Evolutionary conservation across 2,888 invertebrate species (phyloP).

Genomic region (Drosophila siamana): DNA sequence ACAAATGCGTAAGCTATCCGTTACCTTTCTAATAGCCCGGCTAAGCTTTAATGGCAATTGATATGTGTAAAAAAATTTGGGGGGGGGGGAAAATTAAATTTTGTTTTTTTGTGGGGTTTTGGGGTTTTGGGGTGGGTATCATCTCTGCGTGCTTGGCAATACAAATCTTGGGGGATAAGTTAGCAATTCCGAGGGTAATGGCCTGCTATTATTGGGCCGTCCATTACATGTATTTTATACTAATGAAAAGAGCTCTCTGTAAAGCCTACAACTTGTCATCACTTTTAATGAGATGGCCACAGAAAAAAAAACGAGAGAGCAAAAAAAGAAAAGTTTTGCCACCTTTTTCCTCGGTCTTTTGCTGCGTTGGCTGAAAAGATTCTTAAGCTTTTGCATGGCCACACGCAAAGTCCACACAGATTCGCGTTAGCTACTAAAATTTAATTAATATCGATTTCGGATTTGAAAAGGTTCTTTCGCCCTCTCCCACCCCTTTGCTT

Average conservation of each 20-base stretch:
- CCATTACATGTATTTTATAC: constrained; percentile 47
- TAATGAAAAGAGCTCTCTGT: constrained; percentile 46
- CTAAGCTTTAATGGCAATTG: constrained; percentile 9
- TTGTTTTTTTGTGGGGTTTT: too few relatives aligned
- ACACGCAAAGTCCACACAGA: constrained; percentile 50
- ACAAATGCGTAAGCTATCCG: background rate
- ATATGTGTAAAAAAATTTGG: too few relatives aligned
- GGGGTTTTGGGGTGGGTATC: too few relatives aligned
- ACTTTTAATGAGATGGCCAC: constrained; percentile 77
- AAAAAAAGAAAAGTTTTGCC: constrained; percentile 51
- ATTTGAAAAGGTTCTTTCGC: constrained; percentile 70
- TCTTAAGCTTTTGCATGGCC: constrained; percentile 53
- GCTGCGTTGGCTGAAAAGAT: constrained; percentile 15
- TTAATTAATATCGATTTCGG: constrained; percentile 82
- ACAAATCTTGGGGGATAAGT: constrained; percentile 24
- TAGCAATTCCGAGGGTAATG: constrained; percentile 12
- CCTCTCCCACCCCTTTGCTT: background rate
- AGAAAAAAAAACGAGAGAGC: constrained; percentile 34
- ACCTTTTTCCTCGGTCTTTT: constrained; percentile 44
- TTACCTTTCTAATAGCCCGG: background rate
- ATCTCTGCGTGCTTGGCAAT: constrained; percentile 1
- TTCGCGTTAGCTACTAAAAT: constrained; percentile 77
- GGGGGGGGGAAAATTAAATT: too few relatives aligned
- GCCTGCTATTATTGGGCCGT: constrained; percentile 10
- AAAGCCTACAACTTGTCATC: constrained; percentile 72